Conservation (phyloP, 2,113 vertebrate genomes). For the Otus sunia region DNA sequence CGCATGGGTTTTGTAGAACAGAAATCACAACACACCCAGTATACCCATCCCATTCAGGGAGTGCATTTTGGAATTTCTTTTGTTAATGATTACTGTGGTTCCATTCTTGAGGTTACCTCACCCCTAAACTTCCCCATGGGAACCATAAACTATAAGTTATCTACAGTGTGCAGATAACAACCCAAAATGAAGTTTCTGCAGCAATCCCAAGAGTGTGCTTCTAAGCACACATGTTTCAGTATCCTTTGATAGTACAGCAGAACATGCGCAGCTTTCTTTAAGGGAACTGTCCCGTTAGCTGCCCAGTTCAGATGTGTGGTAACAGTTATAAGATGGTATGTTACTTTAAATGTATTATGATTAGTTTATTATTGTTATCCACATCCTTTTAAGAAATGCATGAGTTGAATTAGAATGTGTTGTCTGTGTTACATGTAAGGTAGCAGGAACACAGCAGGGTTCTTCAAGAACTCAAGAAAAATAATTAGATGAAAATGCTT, state of each 20-base stretch:
- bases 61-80: background rate
- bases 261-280: background rate
- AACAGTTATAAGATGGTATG: background rate
- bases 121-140: background rate
- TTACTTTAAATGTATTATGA: background rate
- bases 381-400: background rate
- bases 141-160: background rate
- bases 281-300: fast-evolving
- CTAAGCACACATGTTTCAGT: background rate
- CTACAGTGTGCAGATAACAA: background rate
- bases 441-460: background rate
- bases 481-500: background rate
- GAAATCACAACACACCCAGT: background rate
- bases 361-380: background rate
- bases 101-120: background rate
- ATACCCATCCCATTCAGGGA: background rate
- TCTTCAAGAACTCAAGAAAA: background rate
- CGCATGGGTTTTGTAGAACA: background rate
- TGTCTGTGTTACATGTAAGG: background rate
- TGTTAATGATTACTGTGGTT: background rate
- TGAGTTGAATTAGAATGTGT: background rate
- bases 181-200: background rate
- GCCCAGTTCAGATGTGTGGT: fast-evolving
- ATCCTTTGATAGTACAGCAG: background rate
- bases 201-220: background rate